Evolutionary conservation across 2,888 invertebrate genomes (phyloP).

Genomic region (Caenorhabditis zanzibari): DNA sequence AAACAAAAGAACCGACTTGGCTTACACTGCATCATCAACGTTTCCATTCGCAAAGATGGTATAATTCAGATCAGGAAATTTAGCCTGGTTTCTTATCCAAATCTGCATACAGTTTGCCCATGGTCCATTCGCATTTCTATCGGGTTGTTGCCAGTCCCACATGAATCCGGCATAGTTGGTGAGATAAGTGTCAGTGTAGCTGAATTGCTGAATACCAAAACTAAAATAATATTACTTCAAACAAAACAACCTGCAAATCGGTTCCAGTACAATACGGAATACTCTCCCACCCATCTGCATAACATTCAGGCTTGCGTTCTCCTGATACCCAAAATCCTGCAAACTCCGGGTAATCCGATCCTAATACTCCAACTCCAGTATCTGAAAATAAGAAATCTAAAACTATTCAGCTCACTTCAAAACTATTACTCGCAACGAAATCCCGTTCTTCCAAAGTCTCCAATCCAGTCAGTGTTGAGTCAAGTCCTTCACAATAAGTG

Average conservation of each 20-base stretch:
- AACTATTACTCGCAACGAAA: conserved; percentile 14
- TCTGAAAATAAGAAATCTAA: conserved; percentile 3
- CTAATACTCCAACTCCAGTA: conserved; percentile 6
- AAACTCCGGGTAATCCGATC: conserved; percentile 16
- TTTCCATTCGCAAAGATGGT: conserved; percentile 13
- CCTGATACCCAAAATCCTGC: conserved; percentile 39
- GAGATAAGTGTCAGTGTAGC: conserved; percentile 25
- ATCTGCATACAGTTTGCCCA: conserved; percentile 49
- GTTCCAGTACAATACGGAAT: conserved; percentile 18
- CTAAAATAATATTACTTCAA: neutral
- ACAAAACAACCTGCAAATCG: neutral
- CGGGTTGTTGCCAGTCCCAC: conserved; percentile 34
- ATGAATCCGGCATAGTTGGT: conserved; percentile 40
- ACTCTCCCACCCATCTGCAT: neutral
- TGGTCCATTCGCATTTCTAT: neutral
- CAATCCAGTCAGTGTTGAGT: conserved; percentile 25
- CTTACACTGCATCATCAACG: conserved; percentile 28
- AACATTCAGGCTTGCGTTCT: conserved; percentile 22
- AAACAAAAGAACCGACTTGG: neutral
- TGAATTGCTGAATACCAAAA: conserved; percentile 32
- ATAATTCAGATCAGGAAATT: conserved; percentile 1
- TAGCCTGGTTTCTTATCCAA: conserved; percentile 31
- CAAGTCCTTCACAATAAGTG: neutral
- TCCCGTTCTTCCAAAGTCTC: conserved; percentile 27
- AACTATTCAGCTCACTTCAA: neutral